Percentiles rank a stretch among this genome's conserved stretches.
These are phyloP conservation scores for Eucera pruinosa DNA, from an alignment of 2,888 invertebrate genomes.

Conservation along the genomic window DNA sequence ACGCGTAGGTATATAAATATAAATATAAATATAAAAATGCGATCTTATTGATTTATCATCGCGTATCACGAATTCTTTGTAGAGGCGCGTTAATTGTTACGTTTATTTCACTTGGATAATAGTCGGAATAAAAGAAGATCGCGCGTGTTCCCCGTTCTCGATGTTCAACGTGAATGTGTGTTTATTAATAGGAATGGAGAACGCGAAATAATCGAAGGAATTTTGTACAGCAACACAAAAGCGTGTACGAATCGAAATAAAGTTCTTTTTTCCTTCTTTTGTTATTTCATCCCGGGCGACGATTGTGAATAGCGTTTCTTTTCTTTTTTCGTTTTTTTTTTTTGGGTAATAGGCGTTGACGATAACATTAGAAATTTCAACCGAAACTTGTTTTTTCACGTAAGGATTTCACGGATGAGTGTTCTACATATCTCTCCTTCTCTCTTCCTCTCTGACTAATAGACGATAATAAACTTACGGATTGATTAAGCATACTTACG, in stretches of 20 bases:
- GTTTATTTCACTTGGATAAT: slow-evolving; percentile 35
- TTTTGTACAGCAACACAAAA: slow-evolving; percentile 19
- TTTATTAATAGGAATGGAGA: slow-evolving; percentile 18
- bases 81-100: slow-evolving; percentile 51
- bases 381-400: slow-evolving; percentile 61
- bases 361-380: slow-evolving; percentile 33
- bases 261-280: slow-evolving; percentile 6
- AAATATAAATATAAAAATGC: slow-evolving; percentile 49
- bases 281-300: slow-evolving; percentile 15
- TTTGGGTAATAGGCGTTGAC: slow-evolving; percentile 5
- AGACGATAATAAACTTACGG: slow-evolving; percentile 77
- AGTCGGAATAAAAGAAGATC: slow-evolving; percentile 35
- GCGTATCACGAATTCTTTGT: slow-evolving; percentile 38
- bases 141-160: slow-evolving; percentile 41
- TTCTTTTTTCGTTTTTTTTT: no score
- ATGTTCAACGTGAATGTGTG: slow-evolving; percentile 42
- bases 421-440: slow-evolving; percentile 65
- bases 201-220: slow-evolving; percentile 14
- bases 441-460: slow-evolving; percentile 67
- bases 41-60: slow-evolving; percentile 48
- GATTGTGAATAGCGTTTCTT: slow-evolving; percentile 33
- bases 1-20: slow-evolving; percentile 52
- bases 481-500: slow-evolving; percentile 79
- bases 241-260: not conserved
- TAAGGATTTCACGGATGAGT: slow-evolving; percentile 63